These are phyloP conservation scores for Aquatica leii DNA, from an alignment of 2,888 invertebrate species.

Conservation along the genomic window DNA sequence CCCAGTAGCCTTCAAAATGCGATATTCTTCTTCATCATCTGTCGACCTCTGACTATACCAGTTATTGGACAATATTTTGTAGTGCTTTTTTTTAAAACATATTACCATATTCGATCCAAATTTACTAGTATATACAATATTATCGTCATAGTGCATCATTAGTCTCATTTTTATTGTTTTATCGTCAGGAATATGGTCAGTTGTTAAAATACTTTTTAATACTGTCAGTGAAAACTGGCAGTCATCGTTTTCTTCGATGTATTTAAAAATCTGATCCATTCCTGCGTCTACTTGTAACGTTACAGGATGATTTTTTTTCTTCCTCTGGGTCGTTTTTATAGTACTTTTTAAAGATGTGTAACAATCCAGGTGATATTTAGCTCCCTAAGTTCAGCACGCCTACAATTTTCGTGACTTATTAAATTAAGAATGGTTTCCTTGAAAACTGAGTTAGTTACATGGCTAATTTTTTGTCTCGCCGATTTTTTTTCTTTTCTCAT, in stretches of 20 bases:
- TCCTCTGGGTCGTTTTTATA: not conserved
- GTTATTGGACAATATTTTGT: not conserved
- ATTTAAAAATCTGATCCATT: not conserved
- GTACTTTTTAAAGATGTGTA: not conserved
- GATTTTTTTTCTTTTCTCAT: too few species aligned
- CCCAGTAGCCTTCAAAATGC: too few species aligned
- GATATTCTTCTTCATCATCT: not conserved
- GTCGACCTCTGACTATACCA: not conserved
- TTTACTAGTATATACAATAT: not conserved
- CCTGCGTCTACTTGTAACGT: not conserved
- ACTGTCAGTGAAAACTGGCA: not conserved
- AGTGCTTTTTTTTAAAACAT: not conserved
- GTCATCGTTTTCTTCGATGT: constrained; percentile 1
- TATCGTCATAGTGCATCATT: not conserved
- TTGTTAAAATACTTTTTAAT: not conserved
- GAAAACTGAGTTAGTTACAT: too few species aligned
- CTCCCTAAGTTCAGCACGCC: not conserved
- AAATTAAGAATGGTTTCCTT: not conserved
- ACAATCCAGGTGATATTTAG: not conserved
- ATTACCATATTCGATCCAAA: not conserved
- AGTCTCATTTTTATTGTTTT: not conserved
- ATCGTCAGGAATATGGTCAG: not conserved
- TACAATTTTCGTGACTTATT: not conserved
- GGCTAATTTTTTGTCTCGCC: too few species aligned
- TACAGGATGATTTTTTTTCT: not conserved